Evolutionary conservation across 2,113 vertebrate genomes (phyloP).

Genomic region (Callithrix jacchus): DNA sequence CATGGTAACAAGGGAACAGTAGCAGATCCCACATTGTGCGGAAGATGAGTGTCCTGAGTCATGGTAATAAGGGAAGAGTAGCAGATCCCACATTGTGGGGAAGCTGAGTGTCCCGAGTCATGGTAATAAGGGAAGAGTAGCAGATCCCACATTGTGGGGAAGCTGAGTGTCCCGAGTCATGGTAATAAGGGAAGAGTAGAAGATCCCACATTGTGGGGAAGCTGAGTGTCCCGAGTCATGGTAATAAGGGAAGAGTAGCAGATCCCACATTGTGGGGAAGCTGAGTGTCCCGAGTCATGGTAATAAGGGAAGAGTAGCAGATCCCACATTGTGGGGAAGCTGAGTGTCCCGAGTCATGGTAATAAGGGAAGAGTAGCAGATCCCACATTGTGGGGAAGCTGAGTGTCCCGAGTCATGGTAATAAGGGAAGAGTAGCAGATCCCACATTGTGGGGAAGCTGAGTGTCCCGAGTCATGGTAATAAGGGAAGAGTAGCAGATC

Average conservation of each 20-base stretch:
- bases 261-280: neutral
- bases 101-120: neutral
- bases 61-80: neutral
- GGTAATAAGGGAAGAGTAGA: neutral
- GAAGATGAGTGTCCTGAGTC: neutral
- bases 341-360: neutral
- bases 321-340: fast-evolving
- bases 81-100: neutral
- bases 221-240: neutral
- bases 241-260: neutral
- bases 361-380: neutral
- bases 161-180: neutral
- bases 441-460: fast-evolving
- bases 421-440: neutral
- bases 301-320: neutral
- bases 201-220: neutral
- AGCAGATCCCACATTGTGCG: neutral
- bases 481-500: neutral
- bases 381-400: fast-evolving
- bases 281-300: neutral
- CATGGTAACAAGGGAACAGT: neutral
- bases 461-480: neutral
- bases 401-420: neutral
- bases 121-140: neutral
- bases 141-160: neutral